These are phyloP conservation scores for Crotalus tigris DNA, from an alignment of 2,113 vertebrate genomes.

Conservation along the genomic window DNA sequence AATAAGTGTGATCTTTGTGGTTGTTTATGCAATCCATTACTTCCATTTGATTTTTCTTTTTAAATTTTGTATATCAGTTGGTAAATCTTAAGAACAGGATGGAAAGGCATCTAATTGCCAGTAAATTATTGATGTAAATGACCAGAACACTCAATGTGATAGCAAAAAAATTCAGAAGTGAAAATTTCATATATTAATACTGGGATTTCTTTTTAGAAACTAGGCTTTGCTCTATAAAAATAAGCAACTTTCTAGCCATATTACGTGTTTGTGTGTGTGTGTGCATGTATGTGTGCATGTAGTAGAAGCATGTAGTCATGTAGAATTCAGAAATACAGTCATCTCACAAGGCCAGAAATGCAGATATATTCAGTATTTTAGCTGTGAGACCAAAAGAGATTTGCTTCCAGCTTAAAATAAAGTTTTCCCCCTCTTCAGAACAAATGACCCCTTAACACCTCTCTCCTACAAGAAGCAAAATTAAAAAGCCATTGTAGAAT, in stretches of 20 bases:
- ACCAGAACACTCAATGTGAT: conserved; percentile 45
- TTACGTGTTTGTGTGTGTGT: background rate
- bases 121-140: conserved; percentile 9
- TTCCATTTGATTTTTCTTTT: background rate
- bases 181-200: conserved; percentile 32
- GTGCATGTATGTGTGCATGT: background rate
- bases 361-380: background rate
- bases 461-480: conserved; percentile 39
- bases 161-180: conserved; percentile 53
- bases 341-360: conserved; percentile 15
- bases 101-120: conserved; percentile 33
- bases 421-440: conserved; percentile 29
- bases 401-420: conserved; percentile 16
- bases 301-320: background rate
- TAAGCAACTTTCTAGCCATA: background rate
- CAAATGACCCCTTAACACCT: conserved; percentile 27
- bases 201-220: conserved; percentile 18
- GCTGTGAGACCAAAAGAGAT: background rate
- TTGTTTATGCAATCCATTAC: background rate
- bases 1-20: background rate
- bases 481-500: conserved; percentile 30
- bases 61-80: background rate
- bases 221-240: conserved; percentile 32
- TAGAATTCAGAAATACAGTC: conserved; percentile 24
- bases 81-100: background rate